Base-by-base conservation (phyloP, 2,797 vertebrate species). In the Channa striata region DNA sequence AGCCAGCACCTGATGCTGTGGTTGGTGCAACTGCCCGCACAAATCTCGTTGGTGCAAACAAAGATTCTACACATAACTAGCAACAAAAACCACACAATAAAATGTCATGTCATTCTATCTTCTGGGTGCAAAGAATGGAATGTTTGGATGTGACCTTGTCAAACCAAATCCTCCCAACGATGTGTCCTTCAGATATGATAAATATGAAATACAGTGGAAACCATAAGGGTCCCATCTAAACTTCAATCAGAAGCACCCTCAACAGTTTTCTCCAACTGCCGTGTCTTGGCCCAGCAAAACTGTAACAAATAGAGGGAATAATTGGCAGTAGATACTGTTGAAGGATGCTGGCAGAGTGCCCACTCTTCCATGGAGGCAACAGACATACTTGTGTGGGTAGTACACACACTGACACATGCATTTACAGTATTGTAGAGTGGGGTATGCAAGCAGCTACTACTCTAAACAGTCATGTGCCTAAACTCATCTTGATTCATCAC, bases 231-330 rank as follows among this genome's bases (percentile, higher is more conserved):
- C 52, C 46, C 62, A 37, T 52, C 40, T 30, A 49, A 67, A 10
- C 57, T 43, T 59, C 49, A 69, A 76, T 74, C 68, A 50, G 47
- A 77, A 62, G 48, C 60, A 65, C 71, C 63, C 30, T 80, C 60
- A 58, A 56, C 81, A 59, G 78, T 67, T 77, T 78, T 43, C 59
- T 78, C 60, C 59, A 52, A 66, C 47, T 19, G 58, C 60, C 65
- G 42, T 5, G 74, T 70, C 66, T 66, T 75, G 72, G 62, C 73
- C 67, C 54, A 78, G 85, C 68, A 82, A 73, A 80, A 52, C 72
- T 77, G 74, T 87, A 93, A 81, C 80, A 86, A 90, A 87, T 80
- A 70, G 83, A 87, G 79, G 68, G 71, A 79, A 84, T 89, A 90
- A 92, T 84, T 89, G 90, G 78, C 71, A 90, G 81, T 62, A 53